Evolutionary conservation across 2,797 vertebrate genomes (phyloP).

Genomic region (Anomalospiza imberbis): DNA sequence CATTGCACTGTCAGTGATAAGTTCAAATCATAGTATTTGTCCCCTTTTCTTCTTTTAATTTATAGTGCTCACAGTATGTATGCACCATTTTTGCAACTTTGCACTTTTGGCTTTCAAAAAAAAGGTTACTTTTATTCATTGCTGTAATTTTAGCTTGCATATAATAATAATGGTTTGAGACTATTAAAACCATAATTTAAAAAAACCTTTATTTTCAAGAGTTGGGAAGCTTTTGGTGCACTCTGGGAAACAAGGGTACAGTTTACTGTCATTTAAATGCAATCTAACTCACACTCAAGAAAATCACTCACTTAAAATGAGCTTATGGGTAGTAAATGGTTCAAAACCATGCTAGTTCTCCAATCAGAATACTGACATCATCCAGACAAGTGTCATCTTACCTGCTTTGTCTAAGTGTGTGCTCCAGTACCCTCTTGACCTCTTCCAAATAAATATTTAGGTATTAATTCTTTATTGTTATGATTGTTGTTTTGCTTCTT

Average conservation of each 20-base stretch:
- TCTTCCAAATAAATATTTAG: not conserved
- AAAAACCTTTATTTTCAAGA: not conserved
- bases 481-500: not conserved
- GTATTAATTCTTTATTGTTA: not conserved
- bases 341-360: not conserved
- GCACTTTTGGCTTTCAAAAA: not conserved
- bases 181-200: not conserved
- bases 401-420: not conserved
- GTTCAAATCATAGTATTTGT: not conserved
- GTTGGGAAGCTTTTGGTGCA: not conserved
- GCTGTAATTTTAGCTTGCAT: not conserved
- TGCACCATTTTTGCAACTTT: not conserved
- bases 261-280: not conserved
- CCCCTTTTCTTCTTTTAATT: not conserved
- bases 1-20: constrained; percentile 42
- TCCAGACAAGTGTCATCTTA: not conserved
- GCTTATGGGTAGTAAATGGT: not conserved
- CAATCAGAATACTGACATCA: not conserved
- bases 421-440: not conserved
- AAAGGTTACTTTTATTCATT: not conserved
- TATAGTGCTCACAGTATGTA: not conserved
- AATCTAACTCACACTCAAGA: not conserved
- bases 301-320: not conserved
- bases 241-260: not conserved
- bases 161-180: not conserved